phyloP scores from a whole-genome alignment of 2,113 vertebrate genomes.

The Sigmodon hispidus region DNA sequence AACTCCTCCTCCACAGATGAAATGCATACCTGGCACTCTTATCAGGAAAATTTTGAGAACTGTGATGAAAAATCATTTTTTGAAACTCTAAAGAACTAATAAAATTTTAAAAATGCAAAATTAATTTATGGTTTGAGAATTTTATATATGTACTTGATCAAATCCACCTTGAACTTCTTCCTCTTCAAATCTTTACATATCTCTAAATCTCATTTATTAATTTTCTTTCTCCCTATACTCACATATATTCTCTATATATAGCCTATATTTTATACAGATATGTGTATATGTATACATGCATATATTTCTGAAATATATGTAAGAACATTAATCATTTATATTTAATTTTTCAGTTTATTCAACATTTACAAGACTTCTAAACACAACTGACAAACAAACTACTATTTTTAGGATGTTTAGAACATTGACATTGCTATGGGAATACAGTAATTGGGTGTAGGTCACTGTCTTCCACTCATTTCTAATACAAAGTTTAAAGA shows the following conservation, averaged over 20 bases:
- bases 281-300: neutral
- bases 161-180: neutral
- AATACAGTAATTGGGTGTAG: neutral
- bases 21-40: neutral
- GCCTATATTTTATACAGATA: neutral
- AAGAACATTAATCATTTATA: neutral
- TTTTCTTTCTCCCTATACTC: neutral
- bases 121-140: neutral
- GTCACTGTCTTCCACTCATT: neutral
- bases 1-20: neutral
- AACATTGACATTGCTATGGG: neutral
- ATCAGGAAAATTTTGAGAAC: neutral
- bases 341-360: neutral
- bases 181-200: neutral
- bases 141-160: neutral
- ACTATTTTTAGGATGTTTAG: neutral
- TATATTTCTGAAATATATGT: neutral
- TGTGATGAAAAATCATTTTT: neutral
- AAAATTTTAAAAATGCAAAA: neutral
- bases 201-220: neutral
- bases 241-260: neutral
- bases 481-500: neutral
- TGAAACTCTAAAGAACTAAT: neutral
- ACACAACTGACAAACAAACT: neutral
- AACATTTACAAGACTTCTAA: constrained; percentile 10